Percentiles rank a stretch among this genome's conserved stretches.
Evolutionary conservation across 2,888 invertebrate genomes (phyloP).

Genomic region (Dione juno): DNA sequence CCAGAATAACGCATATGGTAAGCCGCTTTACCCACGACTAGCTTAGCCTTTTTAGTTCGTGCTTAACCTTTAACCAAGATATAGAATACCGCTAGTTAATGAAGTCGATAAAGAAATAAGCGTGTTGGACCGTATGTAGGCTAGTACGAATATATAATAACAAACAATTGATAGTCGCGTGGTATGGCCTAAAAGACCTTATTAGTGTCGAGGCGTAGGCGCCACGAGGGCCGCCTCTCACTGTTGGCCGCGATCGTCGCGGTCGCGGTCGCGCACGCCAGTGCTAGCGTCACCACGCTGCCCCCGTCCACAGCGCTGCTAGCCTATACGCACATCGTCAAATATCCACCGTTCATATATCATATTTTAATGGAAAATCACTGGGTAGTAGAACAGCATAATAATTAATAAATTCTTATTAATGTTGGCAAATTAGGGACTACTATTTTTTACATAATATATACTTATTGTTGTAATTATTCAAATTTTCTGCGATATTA

Average conservation of each 20-base stretch:
- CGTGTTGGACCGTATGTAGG: neutral
- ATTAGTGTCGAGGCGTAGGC: slow-evolving; percentile 93
- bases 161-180: slow-evolving; percentile 44
- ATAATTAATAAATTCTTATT: no score
- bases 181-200: slow-evolving; percentile 85
- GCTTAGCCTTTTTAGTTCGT: no score
- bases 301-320: slow-evolving; percentile 59
- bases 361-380: slow-evolving; percentile 1
- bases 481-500: no score
- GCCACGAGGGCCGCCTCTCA: slow-evolving; percentile 96
- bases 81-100: no score
- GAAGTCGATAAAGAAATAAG: neutral
- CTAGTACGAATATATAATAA: neutral
- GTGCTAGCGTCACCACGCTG: slow-evolving; percentile 68
- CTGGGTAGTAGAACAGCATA: no score
- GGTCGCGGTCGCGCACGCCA: slow-evolving; percentile 73
- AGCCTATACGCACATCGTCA: slow-evolving; percentile 53
- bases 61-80: no score
- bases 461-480: no score
- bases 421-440: no score
- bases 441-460: no score
- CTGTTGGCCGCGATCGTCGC: slow-evolving; percentile 79
- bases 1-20: no score
- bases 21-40: no score
- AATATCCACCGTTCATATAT: slow-evolving; percentile 1